Evolutionary conservation across 2,797 vertebrate genomes (phyloP).

Genomic region (Pangasius larnaudii): DNA sequence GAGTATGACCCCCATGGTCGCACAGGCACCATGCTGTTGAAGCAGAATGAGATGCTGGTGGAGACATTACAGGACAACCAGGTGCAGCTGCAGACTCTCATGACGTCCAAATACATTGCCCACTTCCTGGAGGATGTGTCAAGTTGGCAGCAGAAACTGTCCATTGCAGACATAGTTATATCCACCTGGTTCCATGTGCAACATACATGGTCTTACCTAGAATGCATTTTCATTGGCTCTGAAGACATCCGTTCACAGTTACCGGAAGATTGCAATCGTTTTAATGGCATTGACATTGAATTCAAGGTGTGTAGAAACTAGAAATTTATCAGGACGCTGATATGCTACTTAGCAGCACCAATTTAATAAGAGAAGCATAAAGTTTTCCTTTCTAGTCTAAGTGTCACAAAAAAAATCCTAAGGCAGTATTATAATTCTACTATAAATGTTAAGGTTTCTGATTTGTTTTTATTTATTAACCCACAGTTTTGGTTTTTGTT

Average conservation of each 20-base stretch:
- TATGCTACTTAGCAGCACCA: background rate
- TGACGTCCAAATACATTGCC: slow-evolving; percentile 86
- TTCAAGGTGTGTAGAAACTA: slow-evolving; percentile 82
- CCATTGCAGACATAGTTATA: slow-evolving; percentile 80
- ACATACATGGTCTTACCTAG: slow-evolving; percentile 88
- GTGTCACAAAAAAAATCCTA: background rate
- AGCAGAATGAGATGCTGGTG: slow-evolving; percentile 84
- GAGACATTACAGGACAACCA: slow-evolving; percentile 95
- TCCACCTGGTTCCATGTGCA: slow-evolving; percentile 93
- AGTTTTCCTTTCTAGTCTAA: no score
- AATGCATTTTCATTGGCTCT: slow-evolving; percentile 94
- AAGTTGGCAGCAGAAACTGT: slow-evolving; percentile 88
- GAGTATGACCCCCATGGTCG: slow-evolving; percentile 84
- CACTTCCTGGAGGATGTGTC: slow-evolving; percentile 87
- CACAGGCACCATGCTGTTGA: slow-evolving; percentile 79
- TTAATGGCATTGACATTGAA: slow-evolving; percentile 87
- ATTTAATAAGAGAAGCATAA: background rate
- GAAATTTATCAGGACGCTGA: background rate
- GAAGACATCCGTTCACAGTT: slow-evolving; percentile 92
- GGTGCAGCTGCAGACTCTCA: slow-evolving; percentile 88
- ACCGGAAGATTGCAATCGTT: slow-evolving; percentile 88
- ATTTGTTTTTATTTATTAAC: no score
- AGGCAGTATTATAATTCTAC: background rate
- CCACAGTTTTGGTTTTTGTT: no score
- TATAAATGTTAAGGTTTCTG: no score